phyloP scores from a whole-genome alignment of 2,888 invertebrate genomes.

The Mystacides longicornis region DNA sequence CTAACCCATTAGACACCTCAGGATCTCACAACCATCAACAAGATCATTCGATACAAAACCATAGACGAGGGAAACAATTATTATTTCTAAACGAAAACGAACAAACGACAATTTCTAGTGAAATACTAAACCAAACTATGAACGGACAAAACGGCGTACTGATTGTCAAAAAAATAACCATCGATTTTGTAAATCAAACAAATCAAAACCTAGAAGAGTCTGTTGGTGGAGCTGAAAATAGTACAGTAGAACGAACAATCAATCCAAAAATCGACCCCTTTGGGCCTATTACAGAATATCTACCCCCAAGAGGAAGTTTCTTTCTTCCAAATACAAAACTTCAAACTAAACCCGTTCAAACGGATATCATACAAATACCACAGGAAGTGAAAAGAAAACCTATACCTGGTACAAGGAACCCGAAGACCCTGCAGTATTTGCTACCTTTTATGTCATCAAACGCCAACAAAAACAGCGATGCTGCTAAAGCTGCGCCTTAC shows the following conservation, averaged over 20 bases:
- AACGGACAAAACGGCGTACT: neutral
- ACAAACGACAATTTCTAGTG: neutral
- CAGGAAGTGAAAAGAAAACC: too few relatives aligned
- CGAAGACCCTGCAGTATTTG: slow-evolving; percentile 25
- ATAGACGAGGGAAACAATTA: slow-evolving; percentile 4
- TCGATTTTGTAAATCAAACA: neutral
- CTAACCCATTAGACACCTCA: neutral
- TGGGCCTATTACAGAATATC: slow-evolving; percentile 7
- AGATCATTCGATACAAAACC: neutral
- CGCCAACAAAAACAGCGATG: slow-evolving; percentile 6
- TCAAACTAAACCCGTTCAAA: neutral
- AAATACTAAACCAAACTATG: neutral
- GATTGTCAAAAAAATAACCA: neutral
- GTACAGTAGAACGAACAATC: neutral
- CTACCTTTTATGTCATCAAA: slow-evolving; percentile 8
- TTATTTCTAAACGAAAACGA: neutral
- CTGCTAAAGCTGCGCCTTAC: slow-evolving; percentile 1
- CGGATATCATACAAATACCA: neutral
- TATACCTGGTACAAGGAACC: slow-evolving; percentile 13
- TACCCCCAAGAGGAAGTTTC: neutral
- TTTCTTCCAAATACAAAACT: neutral
- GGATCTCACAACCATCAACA: neutral
- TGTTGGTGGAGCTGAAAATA: neutral
- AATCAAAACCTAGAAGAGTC: neutral
- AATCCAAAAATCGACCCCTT: neutral